A percentile compares a stretch with the other conserved stretches of the same genome.
Conservation (phyloP, 1,140 invertebrate species). For the Dendrolimus punctatus region DNA sequence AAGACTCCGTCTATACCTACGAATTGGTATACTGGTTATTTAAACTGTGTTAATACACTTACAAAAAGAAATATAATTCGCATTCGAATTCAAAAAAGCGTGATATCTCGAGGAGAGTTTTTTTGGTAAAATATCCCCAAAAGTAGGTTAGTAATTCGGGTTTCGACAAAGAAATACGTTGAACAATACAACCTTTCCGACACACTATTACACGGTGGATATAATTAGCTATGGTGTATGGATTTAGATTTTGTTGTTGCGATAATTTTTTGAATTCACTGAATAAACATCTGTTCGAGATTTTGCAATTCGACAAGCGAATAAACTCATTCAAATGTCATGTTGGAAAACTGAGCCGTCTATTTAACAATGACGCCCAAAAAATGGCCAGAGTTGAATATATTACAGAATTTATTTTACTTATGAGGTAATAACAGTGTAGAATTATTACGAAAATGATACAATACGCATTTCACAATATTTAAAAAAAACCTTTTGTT, state of each 20-base stretch:
- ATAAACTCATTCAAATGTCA: conserved; percentile 58
- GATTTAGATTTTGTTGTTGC: conserved; percentile 66
- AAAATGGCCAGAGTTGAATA: conserved; percentile 49
- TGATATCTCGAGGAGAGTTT: conserved; percentile 52
- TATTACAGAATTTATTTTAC: conserved; percentile 3
- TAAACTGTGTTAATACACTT: too few relatives aligned
- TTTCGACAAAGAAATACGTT: conserved; percentile 34
- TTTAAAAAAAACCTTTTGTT: too few relatives aligned
- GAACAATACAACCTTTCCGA: conserved; percentile 49
- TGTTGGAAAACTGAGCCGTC: conserved; percentile 56
- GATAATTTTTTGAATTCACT: conserved; percentile 64
- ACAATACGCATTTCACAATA: too few relatives aligned
- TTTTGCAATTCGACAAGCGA: conserved; percentile 52
- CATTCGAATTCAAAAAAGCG: conserved; percentile 60
- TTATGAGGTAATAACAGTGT: too few relatives aligned
- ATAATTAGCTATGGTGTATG: conserved; percentile 70
- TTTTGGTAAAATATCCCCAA: conserved; percentile 54
- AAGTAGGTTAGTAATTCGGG: conserved; percentile 68
- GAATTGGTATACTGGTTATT: too few relatives aligned
- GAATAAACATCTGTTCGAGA: conserved; percentile 62
- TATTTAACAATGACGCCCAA: conserved; percentile 41
- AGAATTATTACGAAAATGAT: too few relatives aligned
- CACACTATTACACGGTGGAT: conserved; percentile 65
- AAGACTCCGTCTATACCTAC: too few relatives aligned
- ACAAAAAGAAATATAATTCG: conserved; percentile 61